Percentiles rank a stretch among this genome's conserved stretches.
phyloP scores from a whole-genome alignment of 2,113 vertebrate genomes.

The Rousettus leschenaultii region DNA sequence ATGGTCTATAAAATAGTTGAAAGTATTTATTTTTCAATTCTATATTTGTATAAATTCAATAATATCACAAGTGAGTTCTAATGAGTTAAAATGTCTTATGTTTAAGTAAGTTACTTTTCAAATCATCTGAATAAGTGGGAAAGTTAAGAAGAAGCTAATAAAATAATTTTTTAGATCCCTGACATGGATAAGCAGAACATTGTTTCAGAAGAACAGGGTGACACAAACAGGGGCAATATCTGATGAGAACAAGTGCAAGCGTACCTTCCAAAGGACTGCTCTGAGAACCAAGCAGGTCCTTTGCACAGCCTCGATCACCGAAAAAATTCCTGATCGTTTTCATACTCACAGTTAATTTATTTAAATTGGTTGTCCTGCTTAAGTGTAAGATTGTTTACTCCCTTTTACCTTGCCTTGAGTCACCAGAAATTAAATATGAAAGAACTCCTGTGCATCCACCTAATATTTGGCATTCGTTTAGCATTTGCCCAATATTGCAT shows the following conservation, averaged over 20 bases:
- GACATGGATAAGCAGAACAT: neutral
- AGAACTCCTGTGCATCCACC: neutral
- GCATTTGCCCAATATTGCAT: constrained; percentile 32
- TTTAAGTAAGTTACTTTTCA: neutral
- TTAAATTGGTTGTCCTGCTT: neutral
- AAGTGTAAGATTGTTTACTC: neutral
- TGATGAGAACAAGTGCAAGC: neutral
- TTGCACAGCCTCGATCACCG: neutral
- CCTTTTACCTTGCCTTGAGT: neutral
- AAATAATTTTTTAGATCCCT: neutral
- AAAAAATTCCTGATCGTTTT: neutral
- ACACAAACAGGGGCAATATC: neutral
- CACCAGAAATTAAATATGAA: constrained; percentile 35
- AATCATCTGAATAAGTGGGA: neutral
- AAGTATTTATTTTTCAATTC: neutral
- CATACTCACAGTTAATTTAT: constrained; percentile 32
- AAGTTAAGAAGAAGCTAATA: neutral
- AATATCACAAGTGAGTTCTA: neutral
- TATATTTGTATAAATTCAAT: neutral
- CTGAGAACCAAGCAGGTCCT: neutral
- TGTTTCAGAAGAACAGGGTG: neutral
- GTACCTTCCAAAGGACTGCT: neutral
- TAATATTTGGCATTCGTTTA: constrained; percentile 34
- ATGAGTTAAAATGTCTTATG: neutral
- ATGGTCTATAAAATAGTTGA: neutral